Evolutionary conservation across 2,888 invertebrate genomes (phyloP), one percentile per base, ranked within the genome.

Genomic region (Bembecia ichneumoniformis): DNA sequence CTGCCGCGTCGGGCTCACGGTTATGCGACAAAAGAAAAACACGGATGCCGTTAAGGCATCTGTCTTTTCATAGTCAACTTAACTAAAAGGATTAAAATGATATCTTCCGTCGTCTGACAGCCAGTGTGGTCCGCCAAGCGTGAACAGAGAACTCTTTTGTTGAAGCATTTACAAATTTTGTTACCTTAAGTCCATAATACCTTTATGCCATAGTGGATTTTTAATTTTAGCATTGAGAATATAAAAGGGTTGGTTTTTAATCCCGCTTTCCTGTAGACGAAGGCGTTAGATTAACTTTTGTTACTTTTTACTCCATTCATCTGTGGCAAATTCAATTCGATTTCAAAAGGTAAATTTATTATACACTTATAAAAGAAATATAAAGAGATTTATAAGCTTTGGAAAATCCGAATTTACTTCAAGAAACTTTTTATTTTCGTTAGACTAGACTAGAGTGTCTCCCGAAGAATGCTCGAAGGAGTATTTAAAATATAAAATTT

Each of bases 41-140:
- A 75, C 68, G 71, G 75, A 73, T 70, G 71, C 71, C 74, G 66
- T 62, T 66, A 68, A 76, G 69, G 80, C 80, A 81, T 83, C 81
- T 82, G 82, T 82, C 83, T 75, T 81, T 82, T 83, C 81, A 86
- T 83, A 83, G 82, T 74, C 83, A 86, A 86, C 86, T 87, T 84
- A 83, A 81, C 83, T 86, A 87, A 87, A 87, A 83, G 87, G 87
- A 87, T 87, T 86, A 86, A 82, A 86, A 86, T 82, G 80, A 86
- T 84, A 83, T 81, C 84, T 84, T 86, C 83, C 83, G 82, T 77
- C 78, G 73, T 75, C 77, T 78, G 76, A 77, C 86, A 81, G 70
- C 71, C 80, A 81, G 84, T 87, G 86, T 84, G 87, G 84, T 83
- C 87, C 68, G 55, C 74, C 66, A 64, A 82, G 74, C 86, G 82